Evolutionary conservation across 2,797 vertebrate genomes (phyloP).

Genomic region (Ctenochaetus hawaiiensis): DNA sequence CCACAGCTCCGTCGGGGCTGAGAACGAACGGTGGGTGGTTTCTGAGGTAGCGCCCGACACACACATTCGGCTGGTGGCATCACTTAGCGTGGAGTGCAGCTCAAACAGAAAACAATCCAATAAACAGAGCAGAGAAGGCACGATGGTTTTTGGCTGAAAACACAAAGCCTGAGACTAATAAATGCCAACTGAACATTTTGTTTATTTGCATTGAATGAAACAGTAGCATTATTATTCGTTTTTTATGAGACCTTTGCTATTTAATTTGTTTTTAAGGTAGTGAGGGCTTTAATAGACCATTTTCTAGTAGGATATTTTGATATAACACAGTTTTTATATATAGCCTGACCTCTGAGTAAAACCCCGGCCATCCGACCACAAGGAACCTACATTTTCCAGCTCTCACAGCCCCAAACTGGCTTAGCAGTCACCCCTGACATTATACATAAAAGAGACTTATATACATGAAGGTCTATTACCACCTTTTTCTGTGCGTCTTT

Average conservation of each 20-base stretch:
- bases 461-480: not conserved
- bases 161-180: constrained; percentile 16
- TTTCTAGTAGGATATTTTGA: constrained; percentile 24
- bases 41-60: constrained; percentile 74
- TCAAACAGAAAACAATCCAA: constrained; percentile 69
- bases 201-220: constrained; percentile 3
- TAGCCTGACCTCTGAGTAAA: constrained; percentile 26
- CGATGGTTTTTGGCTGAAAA: constrained; percentile 30
- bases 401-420: constrained; percentile 28
- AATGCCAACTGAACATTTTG: constrained; percentile 7
- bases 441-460: constrained; percentile 40
- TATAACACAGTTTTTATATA: constrained; percentile 30
- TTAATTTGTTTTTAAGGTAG: not conserved
- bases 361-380: constrained; percentile 20
- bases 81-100: constrained; percentile 50
- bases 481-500: constrained; percentile 12
- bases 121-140: constrained; percentile 59
- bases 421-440: constrained; percentile 37
- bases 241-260: not conserved
- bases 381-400: constrained; percentile 32
- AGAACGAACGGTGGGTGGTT: constrained; percentile 80
- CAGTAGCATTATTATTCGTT: constrained; percentile 1
- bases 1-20: constrained; percentile 63
- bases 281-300: not conserved
- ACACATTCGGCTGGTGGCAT: constrained; percentile 66